Percentiles rank a stretch among this genome's conserved stretches.
Conservation (phyloP, 2,113 vertebrate genomes). For the Dromaius novaehollandiae region DNA sequence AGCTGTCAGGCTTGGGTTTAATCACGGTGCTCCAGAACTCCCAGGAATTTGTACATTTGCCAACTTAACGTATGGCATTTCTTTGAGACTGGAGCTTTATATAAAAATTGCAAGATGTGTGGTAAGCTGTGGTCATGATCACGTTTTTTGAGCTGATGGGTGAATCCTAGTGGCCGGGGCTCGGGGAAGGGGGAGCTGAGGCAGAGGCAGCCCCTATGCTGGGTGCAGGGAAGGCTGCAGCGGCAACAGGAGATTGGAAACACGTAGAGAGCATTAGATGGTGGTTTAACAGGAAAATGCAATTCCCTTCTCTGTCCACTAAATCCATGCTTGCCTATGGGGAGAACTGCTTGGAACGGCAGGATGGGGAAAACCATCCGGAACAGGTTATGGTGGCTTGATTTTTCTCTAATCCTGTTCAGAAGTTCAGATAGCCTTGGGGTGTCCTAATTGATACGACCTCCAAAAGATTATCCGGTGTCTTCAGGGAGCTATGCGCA, state of each 20-base stretch:
- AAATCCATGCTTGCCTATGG: background rate
- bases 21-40: background rate
- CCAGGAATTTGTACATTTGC: background rate
- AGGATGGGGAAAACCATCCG: background rate
- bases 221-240: background rate
- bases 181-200: background rate
- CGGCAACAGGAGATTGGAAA: background rate
- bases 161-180: background rate
- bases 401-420: background rate
- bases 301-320: background rate
- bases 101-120: fast-evolving
- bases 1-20: background rate
- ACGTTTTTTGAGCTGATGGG: background rate
- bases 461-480: background rate
- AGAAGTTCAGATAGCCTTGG: background rate
- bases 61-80: fast-evolving
- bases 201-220: background rate
- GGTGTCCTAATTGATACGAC: background rate
- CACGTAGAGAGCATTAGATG: background rate
- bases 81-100: background rate
- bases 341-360: background rate
- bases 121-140: background rate
- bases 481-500: background rate
- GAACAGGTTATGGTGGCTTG: background rate
- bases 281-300: background rate